These are phyloP conservation scores for Sceloporus undulatus DNA, from an alignment of 2,113 vertebrate genomes.

Conservation along the genomic window DNA sequence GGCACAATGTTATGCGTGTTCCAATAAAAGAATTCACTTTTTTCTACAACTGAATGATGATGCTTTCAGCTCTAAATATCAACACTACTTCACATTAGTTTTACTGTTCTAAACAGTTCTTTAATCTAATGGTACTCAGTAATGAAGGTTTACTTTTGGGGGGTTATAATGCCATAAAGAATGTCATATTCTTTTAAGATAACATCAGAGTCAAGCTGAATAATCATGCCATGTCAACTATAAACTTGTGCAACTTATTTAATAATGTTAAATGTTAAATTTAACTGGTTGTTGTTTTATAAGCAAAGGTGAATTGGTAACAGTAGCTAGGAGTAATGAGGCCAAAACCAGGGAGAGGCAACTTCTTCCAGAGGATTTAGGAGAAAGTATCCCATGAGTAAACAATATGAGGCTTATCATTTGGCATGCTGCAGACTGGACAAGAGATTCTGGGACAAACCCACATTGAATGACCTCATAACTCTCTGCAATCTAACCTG, in stretches of 20 bases:
- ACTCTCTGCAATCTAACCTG: conserved; percentile 7
- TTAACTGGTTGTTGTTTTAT: background rate
- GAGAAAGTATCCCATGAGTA: background rate
- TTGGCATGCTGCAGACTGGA: background rate
- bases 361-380: background rate
- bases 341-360: background rate
- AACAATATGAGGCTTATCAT: background rate
- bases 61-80: background rate
- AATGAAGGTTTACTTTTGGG: background rate
- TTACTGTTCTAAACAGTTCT: background rate
- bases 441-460: background rate
- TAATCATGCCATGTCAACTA: background rate
- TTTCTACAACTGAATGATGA: background rate
- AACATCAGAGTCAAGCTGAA: background rate
- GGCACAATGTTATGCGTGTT: background rate
- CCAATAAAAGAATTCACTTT: background rate
- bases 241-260: no score
- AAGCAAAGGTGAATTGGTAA: background rate
- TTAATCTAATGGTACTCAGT: background rate
- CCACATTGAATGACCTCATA: conserved; percentile 6
- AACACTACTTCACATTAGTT: background rate
- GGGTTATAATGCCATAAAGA: background rate
- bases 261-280: background rate
- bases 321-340: background rate
- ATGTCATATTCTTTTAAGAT: background rate